Conservation (phyloP, 2,797 vertebrate genomes). For the Cephalopachus bancanus region DNA sequence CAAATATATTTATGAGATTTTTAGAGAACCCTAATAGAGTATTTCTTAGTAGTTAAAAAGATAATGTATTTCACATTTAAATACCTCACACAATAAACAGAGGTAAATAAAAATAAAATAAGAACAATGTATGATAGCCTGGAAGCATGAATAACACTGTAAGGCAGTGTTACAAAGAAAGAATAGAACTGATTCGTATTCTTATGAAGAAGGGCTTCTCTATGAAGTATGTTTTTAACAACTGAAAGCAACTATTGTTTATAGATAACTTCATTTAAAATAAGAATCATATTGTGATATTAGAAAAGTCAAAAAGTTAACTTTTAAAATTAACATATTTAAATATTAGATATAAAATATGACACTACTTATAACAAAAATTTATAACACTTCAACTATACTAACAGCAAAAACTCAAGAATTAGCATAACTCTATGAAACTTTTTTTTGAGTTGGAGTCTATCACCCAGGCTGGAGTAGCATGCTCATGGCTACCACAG, state of each 20-base stretch:
- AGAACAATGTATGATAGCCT: constrained; percentile 53
- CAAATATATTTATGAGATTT: constrained; percentile 15
- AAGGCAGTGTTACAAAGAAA: constrained; percentile 12
- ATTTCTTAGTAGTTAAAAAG: constrained; percentile 44
- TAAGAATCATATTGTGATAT: neutral
- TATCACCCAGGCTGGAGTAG: too few relatives aligned
- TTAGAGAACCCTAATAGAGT: constrained; percentile 37
- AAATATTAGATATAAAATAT: constrained; percentile 45
- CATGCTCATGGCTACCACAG: too few relatives aligned
- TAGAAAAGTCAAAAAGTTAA: constrained; percentile 50
- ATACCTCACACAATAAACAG: constrained; percentile 1
- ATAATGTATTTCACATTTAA: constrained; percentile 25
- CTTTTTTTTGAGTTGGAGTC: neutral
- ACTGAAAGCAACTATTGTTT: neutral
- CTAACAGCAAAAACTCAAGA: constrained; percentile 7
- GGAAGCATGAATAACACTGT: constrained; percentile 10
- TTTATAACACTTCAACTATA: neutral
- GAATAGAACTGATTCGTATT: constrained; percentile 21
- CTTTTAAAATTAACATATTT: neutral
- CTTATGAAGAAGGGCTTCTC: constrained; percentile 34
- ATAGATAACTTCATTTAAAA: constrained; percentile 50
- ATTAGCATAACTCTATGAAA: neutral
- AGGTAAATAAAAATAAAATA: constrained; percentile 51
- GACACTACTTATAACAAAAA: constrained; percentile 15
- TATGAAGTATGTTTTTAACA: constrained; percentile 26